A percentile compares a stretch with the other conserved stretches of the same genome.
Conservation (phyloP, 2,888 invertebrate species). For the Mechanitis messenoides region DNA sequence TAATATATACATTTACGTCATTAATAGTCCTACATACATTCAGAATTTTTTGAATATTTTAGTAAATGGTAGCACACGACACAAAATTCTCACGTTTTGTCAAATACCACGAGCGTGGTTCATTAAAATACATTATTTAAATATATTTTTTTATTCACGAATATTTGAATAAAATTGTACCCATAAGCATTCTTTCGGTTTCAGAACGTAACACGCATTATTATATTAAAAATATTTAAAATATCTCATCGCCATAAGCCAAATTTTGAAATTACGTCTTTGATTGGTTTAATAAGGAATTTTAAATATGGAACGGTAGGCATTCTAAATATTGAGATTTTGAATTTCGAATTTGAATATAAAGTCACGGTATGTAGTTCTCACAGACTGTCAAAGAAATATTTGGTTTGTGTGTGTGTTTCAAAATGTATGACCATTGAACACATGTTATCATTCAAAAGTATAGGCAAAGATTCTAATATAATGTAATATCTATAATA, state of each 20-base stretch:
- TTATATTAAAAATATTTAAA: neutral
- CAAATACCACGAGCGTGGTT: slow-evolving; percentile 39
- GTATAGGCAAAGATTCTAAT: no score
- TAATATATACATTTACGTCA: no score
- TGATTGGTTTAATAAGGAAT: neutral
- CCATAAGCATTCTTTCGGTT: slow-evolving; percentile 17
- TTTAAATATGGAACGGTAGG: slow-evolving; percentile 7
- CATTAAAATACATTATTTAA: slow-evolving; percentile 19
- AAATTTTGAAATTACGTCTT: neutral
- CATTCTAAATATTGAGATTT: slow-evolving; percentile 7
- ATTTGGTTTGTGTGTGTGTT: neutral
- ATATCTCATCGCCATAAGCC: slow-evolving; percentile 10
- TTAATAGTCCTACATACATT: neutral
- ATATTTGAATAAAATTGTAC: slow-evolving; percentile 19
- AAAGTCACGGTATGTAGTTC: slow-evolving; percentile 18
- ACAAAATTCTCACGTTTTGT: slow-evolving; percentile 54
- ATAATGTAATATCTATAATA: no score
- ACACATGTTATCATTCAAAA: no score
- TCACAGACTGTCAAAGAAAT: slow-evolving; percentile 19
- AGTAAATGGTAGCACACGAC: slow-evolving; percentile 51
- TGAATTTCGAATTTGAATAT: slow-evolving; percentile 18
- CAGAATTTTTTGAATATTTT: slow-evolving; percentile 19
- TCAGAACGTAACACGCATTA: slow-evolving; percentile 13
- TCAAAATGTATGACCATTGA: neutral
- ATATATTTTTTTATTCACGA: slow-evolving; percentile 16